Base-by-base conservation (phyloP, 2,888 invertebrate species). In the Fabriciana adippe region DNA sequence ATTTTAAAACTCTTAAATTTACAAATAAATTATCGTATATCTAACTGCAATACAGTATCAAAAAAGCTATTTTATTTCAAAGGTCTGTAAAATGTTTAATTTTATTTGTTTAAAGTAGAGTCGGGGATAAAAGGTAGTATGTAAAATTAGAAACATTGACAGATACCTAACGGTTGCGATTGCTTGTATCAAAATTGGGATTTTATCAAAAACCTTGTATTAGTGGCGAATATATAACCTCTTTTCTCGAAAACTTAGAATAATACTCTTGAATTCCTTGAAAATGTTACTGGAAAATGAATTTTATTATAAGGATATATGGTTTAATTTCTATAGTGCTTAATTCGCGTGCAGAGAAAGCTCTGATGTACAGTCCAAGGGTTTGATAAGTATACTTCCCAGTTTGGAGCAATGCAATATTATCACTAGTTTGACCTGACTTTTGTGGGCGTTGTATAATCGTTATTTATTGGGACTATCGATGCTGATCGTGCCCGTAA, bases 341-440 rank as follows among this genome's bases (percentile, higher is more conserved):
- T 54, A 50, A 56, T 66, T 68, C 41, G 66, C 64, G 70, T 71
- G 54, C 66, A 66, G 87, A 85, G 88, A 89, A 89, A 89, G 89
- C 85, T 75, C 79, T 83, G 88, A 89, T 88, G 88, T 85, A 86
- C 82, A 78, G 77, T 72, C 70, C 74, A 69, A 75, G 77, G 80
- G 76, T 80, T 82, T 89, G 89, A 89, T 88, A 88, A 87, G 84
- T 82, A 78, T 75, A 84, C 88, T 90, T 89, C 88, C 87, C 86
- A 85, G 86, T 87, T 77, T 79, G 76, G 75, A 74, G 72, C 74
- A 78, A 88, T 87, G 88, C 89, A 87, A 87, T 87, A 87, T 88
- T 88, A 87, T 88, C 88, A 84, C 84, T 75, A 79, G 75, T 74
- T 74, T 87, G 88, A 88, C 86, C 85, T 72, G 79, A 55, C 75